Percentiles rank a stretch among this genome's conserved stretches.
Evolutionary conservation across 2,888 invertebrate genomes (phyloP).

Genomic region (Coenonympha glycerion): DNA sequence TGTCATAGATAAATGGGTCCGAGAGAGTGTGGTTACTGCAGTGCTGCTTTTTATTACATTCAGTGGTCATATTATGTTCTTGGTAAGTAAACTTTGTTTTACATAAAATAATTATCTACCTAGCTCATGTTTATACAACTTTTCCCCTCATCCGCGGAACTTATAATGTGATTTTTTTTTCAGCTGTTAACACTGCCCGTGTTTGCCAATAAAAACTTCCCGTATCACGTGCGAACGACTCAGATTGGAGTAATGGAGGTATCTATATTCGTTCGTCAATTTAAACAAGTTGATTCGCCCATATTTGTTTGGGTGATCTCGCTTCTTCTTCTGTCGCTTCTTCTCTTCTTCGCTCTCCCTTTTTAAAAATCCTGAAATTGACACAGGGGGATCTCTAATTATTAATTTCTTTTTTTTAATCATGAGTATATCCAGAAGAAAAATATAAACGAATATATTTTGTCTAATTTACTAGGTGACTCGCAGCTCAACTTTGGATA

Average conservation of each 20-base stretch:
- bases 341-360: too few species aligned
- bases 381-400: too few species aligned
- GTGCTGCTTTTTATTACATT: constrained; percentile 80
- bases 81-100: constrained; percentile 75
- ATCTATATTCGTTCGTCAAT: background rate
- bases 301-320: too few species aligned
- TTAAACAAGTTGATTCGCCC: too few species aligned
- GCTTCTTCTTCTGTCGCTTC: too few species aligned
- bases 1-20: constrained; percentile 78
- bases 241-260: constrained; percentile 84
- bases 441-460: too few species aligned
- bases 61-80: constrained; percentile 81
- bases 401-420: background rate
- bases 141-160: too few species aligned
- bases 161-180: constrained; percentile 32
- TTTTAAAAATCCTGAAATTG: too few species aligned
- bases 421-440: background rate
- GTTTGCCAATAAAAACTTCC: constrained; percentile 91
- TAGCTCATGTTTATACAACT: too few species aligned
- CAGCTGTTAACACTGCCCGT: constrained; percentile 89
- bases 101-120: too few species aligned
- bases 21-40: constrained; percentile 84
- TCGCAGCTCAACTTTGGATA: constrained; percentile 70
- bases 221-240: constrained; percentile 91
- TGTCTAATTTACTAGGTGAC: constrained; percentile 49